Evolutionary conservation across 2,113 vertebrate genomes (phyloP), one percentile per base, ranked within the genome.

Genomic region (Apodemus speciosus): DNA sequence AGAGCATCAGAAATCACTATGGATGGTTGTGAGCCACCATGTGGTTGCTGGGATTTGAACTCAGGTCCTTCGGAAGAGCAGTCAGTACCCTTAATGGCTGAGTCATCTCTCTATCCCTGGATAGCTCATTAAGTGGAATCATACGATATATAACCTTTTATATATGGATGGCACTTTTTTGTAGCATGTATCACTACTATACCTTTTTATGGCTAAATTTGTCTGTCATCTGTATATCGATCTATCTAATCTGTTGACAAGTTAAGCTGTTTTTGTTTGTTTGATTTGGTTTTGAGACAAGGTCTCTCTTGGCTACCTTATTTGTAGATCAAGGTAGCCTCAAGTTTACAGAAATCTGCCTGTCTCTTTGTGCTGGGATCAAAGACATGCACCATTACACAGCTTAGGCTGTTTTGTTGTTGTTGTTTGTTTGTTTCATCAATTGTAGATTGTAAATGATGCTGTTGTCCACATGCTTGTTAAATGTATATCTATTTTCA

Each of bases 401-500:
- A 14, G 23, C 23, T 75, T 46, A 43, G 43, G 23, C 40, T 73
- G 40, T 43, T 43, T 66, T 32, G 56, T 58, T 58, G 56, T 69
- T 69, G 3, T 69, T 69, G 62, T 71, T n/a, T 69, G 21, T 69
- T 69, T n/a, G 11, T 72, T 72, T 16, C 25, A 90, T 25, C 9
- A 66, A 56, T 73, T 94, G 64, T 46, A 64, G 77, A 32, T 88
- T 94, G 4, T 89, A 72, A 88, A 62, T 81, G 68, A 43, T 53
- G n/a, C 68, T 94, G 18, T n/a, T 92, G 3, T 95, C 81, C 64
- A 68, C 35, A 83, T 87, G 60, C 35, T 9, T 92, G 9, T 92
- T 35, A 11, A 75, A 32, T 80, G 35, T 92, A 49, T 30, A 83
- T n/a, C 53, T 87, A 20, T 83, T 94, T 94, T 90, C 43, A 92